phyloP scores from a whole-genome alignment of 1,140 invertebrate genomes.

The Drosophila elegans region DNA sequence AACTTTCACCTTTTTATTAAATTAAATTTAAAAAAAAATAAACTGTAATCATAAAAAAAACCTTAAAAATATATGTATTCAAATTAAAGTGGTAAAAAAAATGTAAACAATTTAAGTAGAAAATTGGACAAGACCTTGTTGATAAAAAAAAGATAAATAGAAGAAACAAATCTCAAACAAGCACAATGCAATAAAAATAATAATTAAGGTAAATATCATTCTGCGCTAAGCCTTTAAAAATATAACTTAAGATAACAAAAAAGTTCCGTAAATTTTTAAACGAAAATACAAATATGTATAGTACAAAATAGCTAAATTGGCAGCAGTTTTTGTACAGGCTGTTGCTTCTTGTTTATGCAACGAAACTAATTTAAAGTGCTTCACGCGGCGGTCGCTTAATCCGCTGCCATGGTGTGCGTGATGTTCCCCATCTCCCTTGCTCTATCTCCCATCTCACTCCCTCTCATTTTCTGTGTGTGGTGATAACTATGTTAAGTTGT shows the following conservation, averaged over 20 bases:
- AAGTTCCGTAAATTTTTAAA: too few relatives aligned
- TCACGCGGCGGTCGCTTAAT: slow-evolving; percentile 74
- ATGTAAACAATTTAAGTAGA: too few relatives aligned
- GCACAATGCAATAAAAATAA: not conserved
- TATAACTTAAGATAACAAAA: not conserved
- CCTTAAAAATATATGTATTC: too few relatives aligned
- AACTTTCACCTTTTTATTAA: too few relatives aligned
- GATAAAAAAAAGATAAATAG: not conserved
- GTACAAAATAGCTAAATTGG: not conserved
- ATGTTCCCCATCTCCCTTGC: not conserved
- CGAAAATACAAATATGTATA: not conserved
- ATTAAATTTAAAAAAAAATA: too few relatives aligned
- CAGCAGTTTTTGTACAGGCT: not conserved
- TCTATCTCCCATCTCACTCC: not conserved
- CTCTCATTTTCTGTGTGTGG: slow-evolving; percentile 34
- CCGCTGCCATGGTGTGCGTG: slow-evolving; percentile 44
- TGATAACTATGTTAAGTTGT: slow-evolving; percentile 79
- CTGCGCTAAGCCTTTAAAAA: not conserved
- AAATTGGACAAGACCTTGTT: too few relatives aligned
- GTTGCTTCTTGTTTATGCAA: slow-evolving; percentile 68
- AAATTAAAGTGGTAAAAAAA: too few relatives aligned
- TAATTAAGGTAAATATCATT: too few relatives aligned
- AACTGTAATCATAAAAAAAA: too few relatives aligned
- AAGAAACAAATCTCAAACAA: too few relatives aligned
- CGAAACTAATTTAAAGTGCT: slow-evolving; percentile 80